phyloP scores from a whole-genome alignment of 2,888 invertebrate species.

The Cacoxenus indagator region DNA sequence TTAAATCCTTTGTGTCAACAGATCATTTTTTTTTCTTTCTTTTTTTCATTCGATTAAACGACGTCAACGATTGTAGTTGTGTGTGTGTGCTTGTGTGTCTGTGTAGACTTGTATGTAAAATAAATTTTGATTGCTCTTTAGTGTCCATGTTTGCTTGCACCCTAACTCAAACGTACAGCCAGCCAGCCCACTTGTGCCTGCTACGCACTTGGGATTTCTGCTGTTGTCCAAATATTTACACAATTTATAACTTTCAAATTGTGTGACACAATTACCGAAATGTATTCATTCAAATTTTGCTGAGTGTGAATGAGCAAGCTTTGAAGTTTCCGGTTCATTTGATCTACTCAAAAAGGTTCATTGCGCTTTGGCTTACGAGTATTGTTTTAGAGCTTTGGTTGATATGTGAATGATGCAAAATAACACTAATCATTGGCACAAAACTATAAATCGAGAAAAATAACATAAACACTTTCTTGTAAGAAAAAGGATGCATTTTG shows the following conservation, averaged over 20 bases:
- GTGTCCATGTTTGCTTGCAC: background rate
- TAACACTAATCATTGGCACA: background rate
- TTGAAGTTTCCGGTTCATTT: conserved; percentile 12
- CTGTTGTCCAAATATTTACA: conserved; percentile 58
- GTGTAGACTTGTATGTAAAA: conserved; percentile 28
- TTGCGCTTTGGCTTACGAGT: background rate
- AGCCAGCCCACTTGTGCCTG: background rate
- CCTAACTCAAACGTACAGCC: conserved; percentile 14
- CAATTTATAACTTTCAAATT: conserved; percentile 57
- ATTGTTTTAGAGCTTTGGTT: background rate
- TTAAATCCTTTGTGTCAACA: conserved; percentile 61
- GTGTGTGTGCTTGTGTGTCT: background rate
- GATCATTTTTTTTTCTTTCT: conserved; percentile 37
- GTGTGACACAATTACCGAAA: conserved; percentile 51
- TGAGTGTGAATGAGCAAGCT: background rate
- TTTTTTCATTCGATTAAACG: conserved; percentile 14
- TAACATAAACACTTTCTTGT: no score
- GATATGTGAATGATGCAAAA: background rate
- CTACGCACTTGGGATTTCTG: conserved; percentile 40
- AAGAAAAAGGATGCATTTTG: no score
- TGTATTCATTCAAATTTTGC: background rate
- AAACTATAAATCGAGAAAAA: no score
- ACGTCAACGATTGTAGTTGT: conserved; percentile 27
- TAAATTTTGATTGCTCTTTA: conserved; percentile 56
- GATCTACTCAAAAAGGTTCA: background rate